Evolutionary conservation across 2,113 vertebrate genomes (phyloP).

Genomic region (Stegostoma tigrinum): DNA sequence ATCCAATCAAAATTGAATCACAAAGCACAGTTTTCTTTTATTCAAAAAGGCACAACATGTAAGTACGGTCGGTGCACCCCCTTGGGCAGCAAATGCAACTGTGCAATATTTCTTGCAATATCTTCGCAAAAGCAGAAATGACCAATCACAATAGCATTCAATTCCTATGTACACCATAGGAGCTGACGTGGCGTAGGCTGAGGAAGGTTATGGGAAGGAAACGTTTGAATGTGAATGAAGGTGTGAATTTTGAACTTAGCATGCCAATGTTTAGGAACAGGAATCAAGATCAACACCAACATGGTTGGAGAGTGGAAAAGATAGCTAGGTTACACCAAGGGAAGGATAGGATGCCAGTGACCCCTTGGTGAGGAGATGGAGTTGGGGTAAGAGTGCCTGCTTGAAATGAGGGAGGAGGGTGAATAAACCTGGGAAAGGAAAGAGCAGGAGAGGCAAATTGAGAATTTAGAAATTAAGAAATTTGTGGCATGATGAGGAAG

Average conservation of each 20-base stretch:
- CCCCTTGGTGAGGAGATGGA: too few relatives aligned
- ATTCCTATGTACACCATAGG: not conserved
- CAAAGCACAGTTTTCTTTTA: too few relatives aligned
- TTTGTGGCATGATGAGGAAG: not conserved
- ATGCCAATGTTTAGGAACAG: not conserved
- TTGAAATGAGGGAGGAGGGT: not conserved
- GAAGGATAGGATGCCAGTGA: not conserved
- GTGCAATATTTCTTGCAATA: not conserved
- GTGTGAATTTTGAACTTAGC: not conserved
- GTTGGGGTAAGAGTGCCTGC: not conserved
- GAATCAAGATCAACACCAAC: not conserved
- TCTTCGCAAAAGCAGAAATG: not conserved
- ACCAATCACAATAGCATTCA: not conserved
- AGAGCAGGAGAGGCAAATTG: not conserved
- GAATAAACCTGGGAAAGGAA: not conserved
- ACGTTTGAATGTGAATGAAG: not conserved
- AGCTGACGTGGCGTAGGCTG: not conserved
- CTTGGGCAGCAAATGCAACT: too few relatives aligned
- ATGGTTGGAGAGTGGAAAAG: not conserved
- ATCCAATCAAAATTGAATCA: too few relatives aligned
- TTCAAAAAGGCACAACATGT: too few relatives aligned
- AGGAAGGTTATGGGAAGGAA: too few relatives aligned
- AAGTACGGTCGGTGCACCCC: too few relatives aligned
- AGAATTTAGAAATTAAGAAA: not conserved
- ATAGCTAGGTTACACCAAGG: not conserved